Evolutionary conservation across 1,140 invertebrate species (phyloP), one percentile per base, ranked within the genome.

Genomic region (Phortica variegata): DNA sequence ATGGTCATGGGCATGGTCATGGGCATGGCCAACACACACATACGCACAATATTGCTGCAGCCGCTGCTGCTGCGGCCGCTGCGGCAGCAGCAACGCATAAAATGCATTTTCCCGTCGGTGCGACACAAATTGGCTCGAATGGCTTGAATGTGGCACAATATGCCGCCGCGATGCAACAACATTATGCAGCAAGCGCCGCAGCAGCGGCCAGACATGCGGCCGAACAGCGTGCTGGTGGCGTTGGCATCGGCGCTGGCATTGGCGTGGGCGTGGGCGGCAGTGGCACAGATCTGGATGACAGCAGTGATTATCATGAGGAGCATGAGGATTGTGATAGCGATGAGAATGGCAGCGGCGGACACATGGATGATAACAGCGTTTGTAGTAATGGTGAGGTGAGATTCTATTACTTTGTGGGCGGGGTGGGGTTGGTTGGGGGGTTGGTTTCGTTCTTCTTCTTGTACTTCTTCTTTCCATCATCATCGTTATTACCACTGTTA

Each of bases 381-480:
- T 75, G 73, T 71, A 76, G 73, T 61, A 76, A 76, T 74, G 73
- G 73, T 76, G 69, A 73, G 73, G 70, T 73, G 71, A 73, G 71
- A 65, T 72, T 73, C 63, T 61, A 33, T 53, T 73, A 68, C 54
- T 62, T 60, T 52, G 56, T 52, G 58, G 57, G 59, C 6, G 20
- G 31, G 50, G 34, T 2, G 13, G 33, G 18, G 41, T n/a, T n/a
- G n/a, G 16, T 13, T 7, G 13, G 33, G 8, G 33, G 33, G 12
- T 7, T 15, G 33, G 26, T n/a, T 20, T n/a, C 40, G 3, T 23
- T 23, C 18, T 3, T 21, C 13, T n/a, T 42, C 7, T 20, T 21
- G 15, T 42, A 21, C 21, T 26, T 21, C 10, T 23, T 42, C 37
- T 23, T 23, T 21, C 2, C 20, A n/a, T 13, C 38, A 5, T 20